Percentiles rank a stretch among this genome's conserved stretches.
These are phyloP conservation scores for Drosophila multiciliata DNA, from an alignment of 2,888 invertebrate species.

Conservation along the genomic window DNA sequence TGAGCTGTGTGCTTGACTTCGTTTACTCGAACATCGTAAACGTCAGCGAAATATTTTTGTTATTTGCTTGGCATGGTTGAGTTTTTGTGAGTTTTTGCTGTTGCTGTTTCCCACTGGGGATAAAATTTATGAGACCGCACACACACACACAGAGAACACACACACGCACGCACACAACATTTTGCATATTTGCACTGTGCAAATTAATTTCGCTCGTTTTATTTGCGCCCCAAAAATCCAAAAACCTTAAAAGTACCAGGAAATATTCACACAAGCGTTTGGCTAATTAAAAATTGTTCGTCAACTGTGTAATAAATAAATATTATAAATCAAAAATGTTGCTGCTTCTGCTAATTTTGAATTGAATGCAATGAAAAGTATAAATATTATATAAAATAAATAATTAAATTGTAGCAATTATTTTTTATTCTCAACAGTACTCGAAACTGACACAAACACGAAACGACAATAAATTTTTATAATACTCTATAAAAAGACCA, in stretches of 20 bases:
- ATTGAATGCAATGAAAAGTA: not conserved
- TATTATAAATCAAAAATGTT: conserved; percentile 6
- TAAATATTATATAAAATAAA: conserved; percentile 1
- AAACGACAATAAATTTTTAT: conserved; percentile 30
- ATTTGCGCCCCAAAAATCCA: conserved; percentile 53
- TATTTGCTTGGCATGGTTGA: conserved; percentile 64
- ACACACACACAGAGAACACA: conserved; percentile 36
- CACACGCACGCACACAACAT: conserved; percentile 50
- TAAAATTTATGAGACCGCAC: conserved; percentile 71
- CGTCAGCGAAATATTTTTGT: conserved; percentile 72
- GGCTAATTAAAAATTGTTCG: conserved; percentile 74
- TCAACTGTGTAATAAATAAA: conserved; percentile 40
- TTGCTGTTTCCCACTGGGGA: conserved; percentile 12
- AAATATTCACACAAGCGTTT: conserved; percentile 49
- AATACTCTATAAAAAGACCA: conserved; percentile 11
- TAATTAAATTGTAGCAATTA: conserved; percentile 45
- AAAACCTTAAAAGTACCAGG: conserved; percentile 11
- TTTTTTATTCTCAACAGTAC: conserved; percentile 51
- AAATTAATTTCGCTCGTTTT: conserved; percentile 68
- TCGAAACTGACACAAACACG: conserved; percentile 41
- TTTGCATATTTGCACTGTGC: conserved; percentile 73
- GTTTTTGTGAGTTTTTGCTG: conserved; percentile 30
- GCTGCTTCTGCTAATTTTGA: not conserved
- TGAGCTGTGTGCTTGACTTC: conserved; percentile 60
- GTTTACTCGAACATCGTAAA: conserved; percentile 43